Base-by-base conservation (phyloP, 2,113 vertebrate genomes). In the Chloebia gouldiae region DNA sequence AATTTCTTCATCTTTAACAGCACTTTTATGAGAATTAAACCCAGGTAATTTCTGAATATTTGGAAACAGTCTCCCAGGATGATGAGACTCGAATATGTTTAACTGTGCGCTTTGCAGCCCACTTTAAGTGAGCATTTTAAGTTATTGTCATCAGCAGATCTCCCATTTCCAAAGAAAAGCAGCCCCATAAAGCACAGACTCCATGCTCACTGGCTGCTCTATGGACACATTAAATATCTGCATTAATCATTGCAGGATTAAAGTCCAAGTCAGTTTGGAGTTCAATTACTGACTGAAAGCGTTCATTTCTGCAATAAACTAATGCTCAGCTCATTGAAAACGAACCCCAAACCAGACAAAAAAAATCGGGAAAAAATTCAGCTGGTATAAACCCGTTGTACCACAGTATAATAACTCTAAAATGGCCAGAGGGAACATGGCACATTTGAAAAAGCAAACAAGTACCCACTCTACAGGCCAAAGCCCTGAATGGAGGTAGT, bases 41-140 rank as follows among this genome's bases (percentile, higher is more conserved):
- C 10, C 73, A 92, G n/a, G 77, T 72, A 89, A 95, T 86, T 84
- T 94, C n/a, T 69, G 61, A 72, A 11, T 75, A 95, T 65, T 93
- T 96, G 94, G 83, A 86, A 94, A 45, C 28, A 60, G 45, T 33
- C 6, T 64, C 44, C 15, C 23, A 84, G 14, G 31, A 60, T 8
- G 40, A 93, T 60, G 57, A 89, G 49, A 81, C 21, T 84, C 28
- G 20, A 78, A 71, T 56, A 35, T 94, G 85, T 73, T 93, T 90
- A 94, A 91, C 76, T 65, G 33, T 13, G 53, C 1, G 2, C 56
- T 84, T 75, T 81, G 80, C 88, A 92, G 80, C 68, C n/a, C 64
- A 53, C 45, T 93, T 91, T 14, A 84, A 64, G 68, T 10, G 33
- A 92, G 44, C 56, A 57, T 70, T 92, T 78, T 27, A 83, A 82